Evolutionary conservation across 2,888 invertebrate species (phyloP), one percentile per base, ranked within the genome.

Genomic region (Rotaria socialis): DNA sequence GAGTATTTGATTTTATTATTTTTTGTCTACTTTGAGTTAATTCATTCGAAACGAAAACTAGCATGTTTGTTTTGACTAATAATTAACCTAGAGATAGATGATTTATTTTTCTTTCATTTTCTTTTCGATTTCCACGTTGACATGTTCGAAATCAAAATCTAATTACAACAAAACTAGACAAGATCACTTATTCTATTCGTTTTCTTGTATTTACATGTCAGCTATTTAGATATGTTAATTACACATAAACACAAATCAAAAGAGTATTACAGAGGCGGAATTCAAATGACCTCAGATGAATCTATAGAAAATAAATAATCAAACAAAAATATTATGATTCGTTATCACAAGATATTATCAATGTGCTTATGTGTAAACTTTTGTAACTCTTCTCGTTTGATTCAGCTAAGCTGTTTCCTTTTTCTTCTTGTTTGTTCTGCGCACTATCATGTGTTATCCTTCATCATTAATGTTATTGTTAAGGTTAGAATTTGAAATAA

Each of bases 241-340:
- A 67, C 27, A 3, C 35, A 14, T 16, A 35, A 67, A 67, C 19
- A 67, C 3, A 67, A 67, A 41, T 16, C 35, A 67, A 67, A 67
- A 67, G 67, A 67, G 67, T 67, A 67, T 67, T 35, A 67, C 35
- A 67, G 27, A 27, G 27, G 67, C n/a, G 27, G 67, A 67, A 67
- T 67, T 67, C 4, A 16, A 35, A 2, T 67, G 35, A 67, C 67
- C 35, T 67, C 35, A 35, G 4, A 27, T 67, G 19, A 27, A 16
- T 35, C 14, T 14, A 19, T 35, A 16, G 5, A 67, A 67, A 41
- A 67, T 35, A 67, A 67, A 67, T 35, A 67, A 35, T 67, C 27
- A 41, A 14, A 67, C 4, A 27, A 35, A 14, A 67, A 35, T 67
- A 16, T 41, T 5, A 35, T 35, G 14, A 27, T 10, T 14, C 35